Evolutionary conservation across 2,113 vertebrate species (phyloP), one percentile per base, ranked within the genome.

Genomic region (Quiscalus mexicanus): DNA sequence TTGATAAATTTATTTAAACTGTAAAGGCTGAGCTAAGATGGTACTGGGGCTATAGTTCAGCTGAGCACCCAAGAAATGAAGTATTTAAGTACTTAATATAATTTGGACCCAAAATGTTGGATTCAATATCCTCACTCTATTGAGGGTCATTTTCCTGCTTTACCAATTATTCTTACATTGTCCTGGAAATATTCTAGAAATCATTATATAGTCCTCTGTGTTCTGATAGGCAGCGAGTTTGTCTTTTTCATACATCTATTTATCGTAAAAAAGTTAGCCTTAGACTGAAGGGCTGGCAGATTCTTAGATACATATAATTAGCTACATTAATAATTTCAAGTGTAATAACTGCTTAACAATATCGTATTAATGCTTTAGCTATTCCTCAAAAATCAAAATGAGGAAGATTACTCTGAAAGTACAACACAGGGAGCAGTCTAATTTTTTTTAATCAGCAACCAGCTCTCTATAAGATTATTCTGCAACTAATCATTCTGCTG

Each of bases 401-500:
- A 76, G 15, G 27, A 94, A 84, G 18, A 44, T 69, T 88, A 19
- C 22, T 65, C 49, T 76, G 50, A 39, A 87, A 90, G 3, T 18
- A 42, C 4, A 1, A 76, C 39, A 80, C 19, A 74, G 30, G 14
- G 37, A 85, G 42, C 8, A 73, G n/a, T 13, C 23, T 56, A 18
- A 18, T 28, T 62, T 55, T 88, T 67, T 89, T 67, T 50, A 63
- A 93, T 92, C 69, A 69, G 33, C 50, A 79, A 88, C 39, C 15
- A 81, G 68, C n/a, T 80, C 50, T 77, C 58, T 80, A 7, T 76
- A 70, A 77, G 35, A 90, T 96, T 94, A 70, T 86, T 90, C 60
- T 91, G 15, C 76, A 77, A 39, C 63, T 93, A 93, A 95, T 78
- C 21, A 86, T 92, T 84, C 60, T 78, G 39, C 71, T 78, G 79